phyloP scores from a whole-genome alignment of 2,797 vertebrate genomes.

The Acrossocheilus fasciatus region DNA sequence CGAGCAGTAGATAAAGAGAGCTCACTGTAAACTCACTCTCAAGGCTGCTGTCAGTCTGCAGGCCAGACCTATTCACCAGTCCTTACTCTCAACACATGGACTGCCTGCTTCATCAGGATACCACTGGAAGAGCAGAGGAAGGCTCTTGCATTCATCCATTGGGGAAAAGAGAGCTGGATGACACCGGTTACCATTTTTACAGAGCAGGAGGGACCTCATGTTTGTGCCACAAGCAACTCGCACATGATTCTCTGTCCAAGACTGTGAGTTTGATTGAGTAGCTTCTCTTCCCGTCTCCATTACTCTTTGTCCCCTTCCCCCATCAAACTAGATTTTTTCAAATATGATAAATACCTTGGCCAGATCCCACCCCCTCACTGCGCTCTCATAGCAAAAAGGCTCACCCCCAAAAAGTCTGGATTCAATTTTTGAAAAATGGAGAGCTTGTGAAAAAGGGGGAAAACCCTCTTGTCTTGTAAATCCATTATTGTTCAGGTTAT shows the following conservation, averaged over 20 bases:
- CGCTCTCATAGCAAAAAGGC: conserved; percentile 58
- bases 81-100: conserved; percentile 26
- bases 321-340: conserved; percentile 57
- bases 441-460: conserved; percentile 66
- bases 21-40: conserved; percentile 37
- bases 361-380: conserved; percentile 54
- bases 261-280: conserved; percentile 23
- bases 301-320: conserved; percentile 32
- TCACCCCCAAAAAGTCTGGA: conserved; percentile 71
- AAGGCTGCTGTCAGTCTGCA: conserved; percentile 50
- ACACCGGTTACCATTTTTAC: background rate
- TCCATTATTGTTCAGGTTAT: conserved; percentile 77
- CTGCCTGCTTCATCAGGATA: conserved; percentile 33
- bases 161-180: background rate
- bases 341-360: conserved; percentile 62
- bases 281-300: conserved; percentile 13
- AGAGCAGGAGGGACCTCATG: conserved; percentile 6
- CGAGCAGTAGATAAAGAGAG: conserved; percentile 38
- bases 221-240: conserved; percentile 1
- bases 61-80: conserved; percentile 31
- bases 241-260: background rate
- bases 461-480: conserved; percentile 74
- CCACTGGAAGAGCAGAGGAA: conserved; percentile 9
- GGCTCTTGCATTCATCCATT: background rate
- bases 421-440: conserved; percentile 80